Evolutionary conservation across 1,140 invertebrate species (phyloP).

Genomic region (Diorhabda elongata): DNA sequence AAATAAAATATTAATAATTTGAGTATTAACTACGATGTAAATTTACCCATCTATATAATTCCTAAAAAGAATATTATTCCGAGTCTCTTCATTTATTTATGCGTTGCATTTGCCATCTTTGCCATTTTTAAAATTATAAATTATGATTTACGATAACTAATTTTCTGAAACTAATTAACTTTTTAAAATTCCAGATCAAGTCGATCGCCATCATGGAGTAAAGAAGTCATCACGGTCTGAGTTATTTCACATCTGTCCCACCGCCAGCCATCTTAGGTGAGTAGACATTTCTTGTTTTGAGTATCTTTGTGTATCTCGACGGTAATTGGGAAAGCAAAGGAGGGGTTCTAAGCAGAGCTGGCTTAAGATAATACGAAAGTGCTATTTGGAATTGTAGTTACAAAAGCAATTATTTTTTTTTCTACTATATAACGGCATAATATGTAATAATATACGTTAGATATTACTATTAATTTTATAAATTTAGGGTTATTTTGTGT

Average conservation of each 20-base stretch:
- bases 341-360: not conserved
- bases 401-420: too few relatives aligned
- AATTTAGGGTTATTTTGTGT: too few relatives aligned
- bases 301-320: slow-evolving; percentile 12
- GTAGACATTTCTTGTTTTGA: slow-evolving; percentile 22
- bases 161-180: slow-evolving; percentile 19
- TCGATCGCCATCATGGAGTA: slow-evolving; percentile 33
- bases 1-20: too few relatives aligned
- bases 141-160: slow-evolving; percentile 19
- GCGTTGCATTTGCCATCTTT: not conserved
- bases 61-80: not conserved
- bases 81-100: not conserved
- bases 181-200: slow-evolving; percentile 27
- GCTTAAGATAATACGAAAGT: not conserved
- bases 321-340: not conserved
- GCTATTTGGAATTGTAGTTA: too few relatives aligned
- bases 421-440: too few relatives aligned
- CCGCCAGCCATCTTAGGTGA: slow-evolving; percentile 39
- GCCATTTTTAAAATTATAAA: slow-evolving; percentile 11
- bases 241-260: slow-evolving; percentile 34
- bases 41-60: not conserved
- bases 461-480: too few relatives aligned
- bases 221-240: slow-evolving; percentile 28
- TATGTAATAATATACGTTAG: too few relatives aligned
- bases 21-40: too few relatives aligned